Base-by-base conservation (phyloP, 1,140 invertebrate species). In the Telenomus remus region DNA sequence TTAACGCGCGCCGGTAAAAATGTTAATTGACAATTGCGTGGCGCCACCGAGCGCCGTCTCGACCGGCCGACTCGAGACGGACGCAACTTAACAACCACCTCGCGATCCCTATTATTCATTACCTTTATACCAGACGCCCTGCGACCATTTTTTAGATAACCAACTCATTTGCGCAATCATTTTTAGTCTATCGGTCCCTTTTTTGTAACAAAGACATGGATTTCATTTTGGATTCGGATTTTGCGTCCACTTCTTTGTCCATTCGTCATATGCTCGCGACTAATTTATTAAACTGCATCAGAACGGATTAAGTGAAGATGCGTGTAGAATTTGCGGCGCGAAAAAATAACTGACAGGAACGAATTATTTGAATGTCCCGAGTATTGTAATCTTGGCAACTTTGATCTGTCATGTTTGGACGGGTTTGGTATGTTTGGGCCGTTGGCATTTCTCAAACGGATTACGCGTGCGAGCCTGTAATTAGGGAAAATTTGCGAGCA, bases 11-110 rank as follows among this genome's bases (percentile, higher is more conserved):
- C 61, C 85, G 79, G 76, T 86, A 86, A 87, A 87, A 88, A 85
- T 85, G 79, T 85, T 87, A 87, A 88, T 88, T 86, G 84, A 85
- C 86, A 85, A 86, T 87, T 85, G 81, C 84, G 79, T 84, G 85
- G 86, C 86, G 84, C 84, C 85, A 84, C 77, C 55, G 70, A 60
- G 16, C 63, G 80, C 76, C 79, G 79, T 81, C 79, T 75, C 64
- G 70, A 56, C 71, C 57, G 69, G 48, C 46, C 63, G 60, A 68
- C 73, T 70, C 66, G 56, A 55, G 9, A 53, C 46, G 54, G 68
- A 39, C 48, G 60, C 63, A 56, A 66, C 46, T 63, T 66, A 57
- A 71, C 74, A 54, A 72, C 76, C 53, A 60, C 19, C 51, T 50
- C 44, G 59, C 50, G 48, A 51, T 9, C 55, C 54, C 60, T 64